phyloP scores from a whole-genome alignment of 2,888 invertebrate genomes.

The Marasmarcha lunaedactyla region DNA sequence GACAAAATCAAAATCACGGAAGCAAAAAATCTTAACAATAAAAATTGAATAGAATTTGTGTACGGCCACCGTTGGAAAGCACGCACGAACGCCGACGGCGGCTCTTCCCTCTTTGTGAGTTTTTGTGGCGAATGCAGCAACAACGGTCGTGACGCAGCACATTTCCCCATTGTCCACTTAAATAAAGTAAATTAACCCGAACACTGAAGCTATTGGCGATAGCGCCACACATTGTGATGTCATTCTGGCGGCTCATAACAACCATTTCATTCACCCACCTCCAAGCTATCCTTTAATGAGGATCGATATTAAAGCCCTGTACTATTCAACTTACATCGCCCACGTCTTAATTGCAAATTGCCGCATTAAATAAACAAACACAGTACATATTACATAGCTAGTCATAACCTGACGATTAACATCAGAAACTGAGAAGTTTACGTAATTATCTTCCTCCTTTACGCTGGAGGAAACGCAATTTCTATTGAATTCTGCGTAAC shows the following conservation, averaged over 20 bases:
- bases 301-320: no score
- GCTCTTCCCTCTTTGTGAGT: constrained; percentile 32
- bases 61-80: constrained; percentile 46
- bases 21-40: constrained; percentile 22
- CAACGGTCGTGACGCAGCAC: constrained; percentile 41
- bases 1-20: constrained; percentile 33
- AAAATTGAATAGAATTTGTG: constrained; percentile 54
- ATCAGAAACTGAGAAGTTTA: background rate
- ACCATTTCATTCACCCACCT: no score
- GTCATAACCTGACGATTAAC: background rate
- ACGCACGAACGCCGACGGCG: constrained; percentile 35
- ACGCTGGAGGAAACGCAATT: constrained; percentile 31
- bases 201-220: constrained; percentile 26
- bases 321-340: no score
- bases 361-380: background rate
- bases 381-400: background rate
- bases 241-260: constrained; percentile 13
- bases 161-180: constrained; percentile 47
- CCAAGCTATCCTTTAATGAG: no score
- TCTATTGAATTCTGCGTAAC: constrained; percentile 33
- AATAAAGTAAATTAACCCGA: constrained; percentile 47
- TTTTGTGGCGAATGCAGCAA: constrained; percentile 57
- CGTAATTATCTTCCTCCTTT: constrained; percentile 37
- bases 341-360: background rate
- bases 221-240: constrained; percentile 41